These are phyloP conservation scores for Crotalus horridus DNA, from an alignment of 2,113 vertebrate species.

Conservation along the genomic window DNA sequence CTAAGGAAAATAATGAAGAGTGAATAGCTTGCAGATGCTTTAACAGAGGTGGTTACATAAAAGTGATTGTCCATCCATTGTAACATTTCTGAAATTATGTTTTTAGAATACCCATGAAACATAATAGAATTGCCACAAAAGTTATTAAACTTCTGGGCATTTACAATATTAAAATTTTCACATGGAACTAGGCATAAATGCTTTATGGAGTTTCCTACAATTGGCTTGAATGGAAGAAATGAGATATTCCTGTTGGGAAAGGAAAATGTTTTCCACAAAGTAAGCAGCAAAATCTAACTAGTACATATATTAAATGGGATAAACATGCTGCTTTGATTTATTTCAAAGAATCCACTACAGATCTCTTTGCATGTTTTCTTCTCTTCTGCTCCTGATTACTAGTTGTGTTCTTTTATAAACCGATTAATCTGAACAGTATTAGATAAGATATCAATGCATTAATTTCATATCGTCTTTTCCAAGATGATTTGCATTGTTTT, in stretches of 20 bases:
- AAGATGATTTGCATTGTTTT: too few species aligned
- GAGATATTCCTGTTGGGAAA: neutral
- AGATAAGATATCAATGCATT: neutral
- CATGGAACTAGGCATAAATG: neutral
- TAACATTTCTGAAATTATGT: neutral
- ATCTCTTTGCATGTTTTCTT: neutral
- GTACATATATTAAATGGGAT: neutral
- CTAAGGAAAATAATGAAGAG: neutral
- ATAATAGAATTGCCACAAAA: neutral
- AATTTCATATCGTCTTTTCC: neutral
- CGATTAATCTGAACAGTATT: neutral
- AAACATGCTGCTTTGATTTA: neutral
- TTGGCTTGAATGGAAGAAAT: neutral
- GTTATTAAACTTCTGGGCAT: neutral
- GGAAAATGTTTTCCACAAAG: neutral
- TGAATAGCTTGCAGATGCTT: neutral
- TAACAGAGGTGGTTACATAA: neutral
- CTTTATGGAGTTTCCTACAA: neutral
- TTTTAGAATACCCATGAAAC: neutral
- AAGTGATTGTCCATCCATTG: neutral
- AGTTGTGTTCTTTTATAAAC: neutral
- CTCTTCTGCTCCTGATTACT: neutral
- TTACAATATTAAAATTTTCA: neutral
- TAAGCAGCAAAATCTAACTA: neutral
- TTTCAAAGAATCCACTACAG: neutral